These are phyloP conservation scores for Balaeniceps rex DNA, from an alignment of 2,113 vertebrate genomes.

Conservation along the genomic window DNA sequence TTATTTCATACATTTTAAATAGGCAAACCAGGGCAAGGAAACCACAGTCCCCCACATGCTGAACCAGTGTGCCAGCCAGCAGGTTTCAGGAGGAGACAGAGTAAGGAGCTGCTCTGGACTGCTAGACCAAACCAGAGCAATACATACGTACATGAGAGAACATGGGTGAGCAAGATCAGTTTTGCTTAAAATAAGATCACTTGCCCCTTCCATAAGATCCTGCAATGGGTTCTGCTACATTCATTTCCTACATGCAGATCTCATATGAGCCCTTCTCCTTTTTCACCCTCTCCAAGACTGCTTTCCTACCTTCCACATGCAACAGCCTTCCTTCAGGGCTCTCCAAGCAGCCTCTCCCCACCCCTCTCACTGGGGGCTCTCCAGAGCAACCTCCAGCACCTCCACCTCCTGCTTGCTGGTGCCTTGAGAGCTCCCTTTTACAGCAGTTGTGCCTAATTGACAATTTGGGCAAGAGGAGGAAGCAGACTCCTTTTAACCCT, in stretches of 20 bases:
- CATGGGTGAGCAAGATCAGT: fast-evolving
- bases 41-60: neutral
- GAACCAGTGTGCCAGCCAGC: neutral
- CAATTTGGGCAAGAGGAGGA: neutral
- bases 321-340: neutral
- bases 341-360: too few relatives aligned
- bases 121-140: neutral
- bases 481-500: neutral
- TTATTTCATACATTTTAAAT: neutral
- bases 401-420: fast-evolving
- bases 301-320: neutral
- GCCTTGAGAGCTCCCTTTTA: neutral
- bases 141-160: neutral
- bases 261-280: neutral
- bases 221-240: neutral
- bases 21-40: neutral
- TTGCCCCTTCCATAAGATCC: neutral
- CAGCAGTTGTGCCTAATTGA: neutral
- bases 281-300: neutral
- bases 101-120: neutral
- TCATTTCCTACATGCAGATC: neutral
- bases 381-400: neutral
- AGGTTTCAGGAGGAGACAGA: neutral
- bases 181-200: neutral
- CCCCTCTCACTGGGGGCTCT: fast-evolving